Percentiles rank a stretch among this genome's conserved stretches.
Evolutionary conservation across 1,140 invertebrate species (phyloP).

Genomic region (Cyrtorhinus lividipennis): DNA sequence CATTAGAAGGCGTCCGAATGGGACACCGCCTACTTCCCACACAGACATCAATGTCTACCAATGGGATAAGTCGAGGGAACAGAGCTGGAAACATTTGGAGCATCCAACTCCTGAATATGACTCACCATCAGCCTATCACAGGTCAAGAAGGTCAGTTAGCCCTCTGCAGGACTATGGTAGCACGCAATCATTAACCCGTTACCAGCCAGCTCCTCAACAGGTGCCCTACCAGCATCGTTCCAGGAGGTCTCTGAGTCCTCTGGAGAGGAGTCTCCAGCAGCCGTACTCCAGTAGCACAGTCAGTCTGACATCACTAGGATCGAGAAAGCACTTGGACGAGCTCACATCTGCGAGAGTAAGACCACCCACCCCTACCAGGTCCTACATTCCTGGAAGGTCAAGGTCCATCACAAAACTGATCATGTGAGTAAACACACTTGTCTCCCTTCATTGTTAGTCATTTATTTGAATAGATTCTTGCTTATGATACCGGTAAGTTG

Average conservation of each 20-base stretch:
- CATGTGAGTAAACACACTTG: background rate
- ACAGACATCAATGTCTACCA: background rate
- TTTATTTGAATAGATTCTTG: too few relatives aligned
- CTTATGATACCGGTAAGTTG: background rate
- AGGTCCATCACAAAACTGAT: background rate
- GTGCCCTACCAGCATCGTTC: background rate
- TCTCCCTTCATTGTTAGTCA: background rate
- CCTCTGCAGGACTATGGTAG: background rate
- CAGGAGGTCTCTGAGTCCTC: background rate
- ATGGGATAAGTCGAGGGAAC: conserved; percentile 4
- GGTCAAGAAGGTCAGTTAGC: background rate
- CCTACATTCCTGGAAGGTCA: background rate
- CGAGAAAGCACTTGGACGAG: conserved; percentile 1
- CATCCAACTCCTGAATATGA: conserved; percentile 4
- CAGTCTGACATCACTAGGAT: background rate
- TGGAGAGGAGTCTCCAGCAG: background rate
- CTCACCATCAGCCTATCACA: background rate
- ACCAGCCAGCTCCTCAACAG: background rate
- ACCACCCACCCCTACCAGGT: conserved; percentile 5
- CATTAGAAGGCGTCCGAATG: background rate
- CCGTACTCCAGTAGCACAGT: background rate
- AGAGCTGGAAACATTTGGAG: conserved; percentile 3
- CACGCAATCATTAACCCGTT: background rate
- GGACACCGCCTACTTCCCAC: background rate
- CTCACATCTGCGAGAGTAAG: conserved; percentile 1